Conservation (phyloP, 2,113 vertebrate genomes). For the Pangasianodon gigas region DNA sequence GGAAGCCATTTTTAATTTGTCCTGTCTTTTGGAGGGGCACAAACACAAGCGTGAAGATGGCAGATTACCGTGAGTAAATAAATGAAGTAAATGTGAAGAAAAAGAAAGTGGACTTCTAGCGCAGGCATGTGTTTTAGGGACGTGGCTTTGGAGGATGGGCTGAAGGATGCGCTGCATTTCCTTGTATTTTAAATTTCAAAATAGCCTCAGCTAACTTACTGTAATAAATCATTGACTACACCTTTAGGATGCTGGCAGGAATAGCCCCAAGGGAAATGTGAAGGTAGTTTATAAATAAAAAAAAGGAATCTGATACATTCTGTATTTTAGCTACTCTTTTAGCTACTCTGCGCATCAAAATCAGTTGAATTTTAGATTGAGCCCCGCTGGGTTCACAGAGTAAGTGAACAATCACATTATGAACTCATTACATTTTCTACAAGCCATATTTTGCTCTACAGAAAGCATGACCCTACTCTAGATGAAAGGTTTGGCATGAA, state of each 20-base stretch:
- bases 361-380: background rate
- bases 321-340: background rate
- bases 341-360: background rate
- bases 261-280: background rate
- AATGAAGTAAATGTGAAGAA: background rate
- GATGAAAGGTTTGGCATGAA: conserved; percentile 33
- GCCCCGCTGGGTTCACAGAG: background rate
- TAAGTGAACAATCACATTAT: background rate
- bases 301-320: background rate
- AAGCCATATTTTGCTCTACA: background rate
- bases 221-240: background rate
- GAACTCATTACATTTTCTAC: background rate
- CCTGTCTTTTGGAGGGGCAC: background rate
- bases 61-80: background rate
- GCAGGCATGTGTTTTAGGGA: background rate
- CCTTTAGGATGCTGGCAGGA: background rate
- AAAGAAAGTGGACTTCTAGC: background rate
- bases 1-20: background rate
- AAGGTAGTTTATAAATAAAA: background rate
- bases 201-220: background rate
- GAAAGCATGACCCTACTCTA: conserved; percentile 8
- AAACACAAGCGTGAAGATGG: background rate
- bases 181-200: background rate
- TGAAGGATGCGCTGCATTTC: no score
- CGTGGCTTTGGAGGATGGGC: background rate